Evolutionary conservation across 1,140 invertebrate species (phyloP).

Genomic region (Macrosteles quadrilineatus): DNA sequence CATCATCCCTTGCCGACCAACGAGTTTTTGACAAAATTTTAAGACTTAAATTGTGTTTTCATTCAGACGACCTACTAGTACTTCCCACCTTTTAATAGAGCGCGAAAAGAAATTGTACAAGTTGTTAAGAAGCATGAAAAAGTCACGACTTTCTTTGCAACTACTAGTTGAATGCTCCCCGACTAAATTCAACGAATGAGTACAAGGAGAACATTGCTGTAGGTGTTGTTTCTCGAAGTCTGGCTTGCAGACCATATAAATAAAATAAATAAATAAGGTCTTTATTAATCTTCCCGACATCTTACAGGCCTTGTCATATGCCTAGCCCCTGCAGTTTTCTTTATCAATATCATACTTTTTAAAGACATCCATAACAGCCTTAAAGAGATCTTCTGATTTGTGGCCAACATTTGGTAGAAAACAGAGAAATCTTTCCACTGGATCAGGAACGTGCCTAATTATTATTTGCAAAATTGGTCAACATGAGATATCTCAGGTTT

Average conservation of each 20-base stretch:
- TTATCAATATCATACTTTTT: not conserved
- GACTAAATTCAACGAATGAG: conserved; percentile 13
- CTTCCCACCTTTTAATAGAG: not conserved
- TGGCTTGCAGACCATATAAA: not conserved
- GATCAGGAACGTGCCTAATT: not conserved
- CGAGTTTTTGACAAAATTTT: not conserved
- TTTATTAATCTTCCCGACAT: no score
- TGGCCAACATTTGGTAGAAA: not conserved
- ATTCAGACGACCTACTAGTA: not conserved
- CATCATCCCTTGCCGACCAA: not conserved
- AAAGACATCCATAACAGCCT: not conserved
- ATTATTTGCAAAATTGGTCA: not conserved
- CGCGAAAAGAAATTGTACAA: not conserved
- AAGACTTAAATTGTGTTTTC: not conserved
- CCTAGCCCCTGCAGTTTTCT: not conserved
- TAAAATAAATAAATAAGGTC: no score
- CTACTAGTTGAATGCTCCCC: conserved; percentile 16
- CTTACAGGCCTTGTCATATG: no score
- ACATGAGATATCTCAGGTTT: not conserved
- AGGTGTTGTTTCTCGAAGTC: not conserved
- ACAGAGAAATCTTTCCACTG: not conserved
- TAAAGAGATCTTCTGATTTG: not conserved
- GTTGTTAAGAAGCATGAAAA: not conserved
- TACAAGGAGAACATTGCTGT: not conserved
- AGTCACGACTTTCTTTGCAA: conserved; percentile 5